Conservation (phyloP, 35 echinoderm and acorn worm genomes). For the Diadema setosum region DNA sequence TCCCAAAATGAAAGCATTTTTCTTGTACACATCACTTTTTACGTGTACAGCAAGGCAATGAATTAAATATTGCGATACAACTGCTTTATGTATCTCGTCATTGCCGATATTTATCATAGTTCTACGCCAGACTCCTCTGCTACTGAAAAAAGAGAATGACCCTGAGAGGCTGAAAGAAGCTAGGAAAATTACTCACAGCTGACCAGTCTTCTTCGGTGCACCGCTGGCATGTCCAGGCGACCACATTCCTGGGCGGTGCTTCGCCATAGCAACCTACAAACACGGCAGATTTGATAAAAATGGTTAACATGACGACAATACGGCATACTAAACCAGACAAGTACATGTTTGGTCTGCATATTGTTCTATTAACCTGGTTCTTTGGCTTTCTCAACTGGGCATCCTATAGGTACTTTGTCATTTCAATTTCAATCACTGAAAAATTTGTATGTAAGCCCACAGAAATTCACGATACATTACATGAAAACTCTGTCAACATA, state of each 20-base stretch:
- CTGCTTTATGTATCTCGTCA: neutral
- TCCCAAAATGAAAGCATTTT: neutral
- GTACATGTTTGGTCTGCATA: too few species aligned
- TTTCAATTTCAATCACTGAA: too few species aligned
- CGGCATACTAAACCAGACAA: too few species aligned
- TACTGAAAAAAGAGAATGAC: neutral
- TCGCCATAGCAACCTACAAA: constrained; percentile 93
- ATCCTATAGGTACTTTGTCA: too few species aligned
- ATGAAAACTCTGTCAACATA: too few species aligned
- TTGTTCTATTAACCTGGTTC: too few species aligned
- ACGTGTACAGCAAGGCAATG: neutral
- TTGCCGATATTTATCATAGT: neutral
- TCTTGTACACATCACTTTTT: neutral
- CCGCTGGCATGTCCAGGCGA: constrained; percentile 69
- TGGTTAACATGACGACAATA: too few species aligned
- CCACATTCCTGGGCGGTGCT: neutral
- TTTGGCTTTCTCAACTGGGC: too few species aligned
- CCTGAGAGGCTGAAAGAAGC: neutral
- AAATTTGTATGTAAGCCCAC: too few species aligned
- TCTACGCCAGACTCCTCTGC: neutral
- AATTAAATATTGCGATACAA: neutral
- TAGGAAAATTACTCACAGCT: constrained; percentile 61
- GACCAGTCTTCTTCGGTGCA: constrained; percentile 65
- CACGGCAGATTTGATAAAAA: too few species aligned
- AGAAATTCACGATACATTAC: too few species aligned